Percentiles rank a stretch among this genome's conserved stretches.
phyloP scores from a whole-genome alignment of 2,113 vertebrate genomes.

The Dermatemys mawii region DNA sequence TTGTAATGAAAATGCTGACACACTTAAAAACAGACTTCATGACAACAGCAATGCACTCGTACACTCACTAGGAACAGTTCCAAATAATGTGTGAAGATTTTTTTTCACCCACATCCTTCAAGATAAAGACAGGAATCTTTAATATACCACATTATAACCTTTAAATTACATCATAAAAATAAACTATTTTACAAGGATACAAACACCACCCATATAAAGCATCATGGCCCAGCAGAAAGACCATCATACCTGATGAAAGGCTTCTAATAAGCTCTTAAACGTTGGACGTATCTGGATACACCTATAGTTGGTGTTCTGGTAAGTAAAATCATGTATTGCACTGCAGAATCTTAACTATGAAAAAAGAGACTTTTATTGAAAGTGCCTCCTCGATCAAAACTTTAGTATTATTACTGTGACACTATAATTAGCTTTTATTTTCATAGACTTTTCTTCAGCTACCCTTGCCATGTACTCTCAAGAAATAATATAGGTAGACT shows the following conservation, averaged over 20 bases:
- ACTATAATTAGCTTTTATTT: not conserved
- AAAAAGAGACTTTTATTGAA: not conserved
- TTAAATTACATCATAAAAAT: not conserved
- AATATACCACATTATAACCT: not conserved
- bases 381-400: not conserved
- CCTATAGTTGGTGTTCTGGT: not conserved
- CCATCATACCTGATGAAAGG: not conserved
- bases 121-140: not conserved
- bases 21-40: not conserved
- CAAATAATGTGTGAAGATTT: not conserved
- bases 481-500: slow-evolving; percentile 1
- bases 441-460: not conserved
- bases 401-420: not conserved
- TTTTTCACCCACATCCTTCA: not conserved
- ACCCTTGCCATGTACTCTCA: not conserved
- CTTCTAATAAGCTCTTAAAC: not conserved
- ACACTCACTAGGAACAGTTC: not conserved
- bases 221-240: not conserved
- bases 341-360: not conserved
- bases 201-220: not conserved
- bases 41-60: not conserved
- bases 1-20: not conserved
- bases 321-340: not conserved
- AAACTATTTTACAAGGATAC: not conserved
- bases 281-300: not conserved